Evolutionary conservation across 2,888 invertebrate species (phyloP).

Genomic region (Fabriciana adippe): DNA sequence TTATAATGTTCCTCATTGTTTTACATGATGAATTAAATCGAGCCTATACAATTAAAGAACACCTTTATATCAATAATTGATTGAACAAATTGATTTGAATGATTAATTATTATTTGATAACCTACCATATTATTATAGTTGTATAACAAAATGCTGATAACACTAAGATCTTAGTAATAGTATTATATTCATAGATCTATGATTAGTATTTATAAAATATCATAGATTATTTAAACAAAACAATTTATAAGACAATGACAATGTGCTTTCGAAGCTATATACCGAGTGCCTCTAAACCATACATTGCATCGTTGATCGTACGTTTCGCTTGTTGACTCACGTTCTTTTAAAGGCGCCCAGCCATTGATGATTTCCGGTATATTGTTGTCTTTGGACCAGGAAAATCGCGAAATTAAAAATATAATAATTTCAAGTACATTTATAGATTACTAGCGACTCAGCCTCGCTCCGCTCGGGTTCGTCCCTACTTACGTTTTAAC

Average conservation of each 20-base stretch:
- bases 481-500: too few species aligned
- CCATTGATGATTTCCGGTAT: constrained; percentile 35
- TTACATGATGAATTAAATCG: too few species aligned
- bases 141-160: too few species aligned
- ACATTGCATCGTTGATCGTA: constrained; percentile 26
- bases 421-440: background rate
- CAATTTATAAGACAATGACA: constrained; percentile 12
- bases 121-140: background rate
- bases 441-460: too few species aligned
- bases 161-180: too few species aligned
- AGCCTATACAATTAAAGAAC: too few species aligned
- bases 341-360: constrained; percentile 28
- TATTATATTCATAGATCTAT: too few species aligned
- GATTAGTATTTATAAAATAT: background rate
- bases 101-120: background rate
- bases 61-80: background rate
- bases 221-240: background rate
- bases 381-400: constrained; percentile 33
- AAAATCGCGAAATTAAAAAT: constrained; percentile 30
- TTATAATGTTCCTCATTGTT: background rate
- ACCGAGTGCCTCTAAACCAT: constrained; percentile 28
- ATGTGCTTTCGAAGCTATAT: constrained; percentile 27
- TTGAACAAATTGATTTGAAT: background rate
- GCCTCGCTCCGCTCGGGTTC: too few species aligned
- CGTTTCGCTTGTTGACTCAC: constrained; percentile 35